Evolutionary conservation across 2,113 vertebrate genomes (phyloP), one percentile per base, ranked within the genome.

Genomic region (Greenwoodochromis staneri): DNA sequence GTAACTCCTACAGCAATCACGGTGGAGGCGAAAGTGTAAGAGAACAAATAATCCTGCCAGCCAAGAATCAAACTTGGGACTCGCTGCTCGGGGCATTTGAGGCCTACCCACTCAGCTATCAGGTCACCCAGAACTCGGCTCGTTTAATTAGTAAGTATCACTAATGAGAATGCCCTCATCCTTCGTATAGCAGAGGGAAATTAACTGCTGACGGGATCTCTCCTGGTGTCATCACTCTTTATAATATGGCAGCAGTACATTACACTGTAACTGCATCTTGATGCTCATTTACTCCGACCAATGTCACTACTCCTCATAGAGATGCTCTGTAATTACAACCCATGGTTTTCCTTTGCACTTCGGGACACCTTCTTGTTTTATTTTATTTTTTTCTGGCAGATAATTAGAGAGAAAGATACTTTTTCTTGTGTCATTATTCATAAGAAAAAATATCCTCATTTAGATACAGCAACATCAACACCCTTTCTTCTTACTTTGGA

Each of bases 151-250:
- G 29, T 19, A 40, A 80, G 81, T 86, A 81, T 88, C 53, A 45
- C 81, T 91, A 89, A 89, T 91, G 85, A 91, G 91, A 86, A 89
- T 19, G 24, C 7, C 71, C 57, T 84, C 54, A 66, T 21, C 29
- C 59, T 73, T 61, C 34, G 27, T 63, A 61, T 40, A 87, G 88
- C 76, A 19, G 53, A 57, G 84, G 84, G 87, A 91, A 91, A 93
- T 92, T 13, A 90, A 90, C 34, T 49, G 45, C 86, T 45, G 88
- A 78, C 69, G 10, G 83, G 38, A 86, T 87, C 82, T 40, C 14
- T 85, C 63, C 55, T 54, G 47, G 53, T 85, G 66, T 89, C 59
- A 85, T 80, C 36, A 83, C 57, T 84, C 82, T 36, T 49, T 53
- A 80, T 82, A 76, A 80, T 86, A 71, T 47, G 42, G 66, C 83